Conservation (phyloP, 1,140 invertebrate genomes). For the Cataglyphis hispanica region DNA sequence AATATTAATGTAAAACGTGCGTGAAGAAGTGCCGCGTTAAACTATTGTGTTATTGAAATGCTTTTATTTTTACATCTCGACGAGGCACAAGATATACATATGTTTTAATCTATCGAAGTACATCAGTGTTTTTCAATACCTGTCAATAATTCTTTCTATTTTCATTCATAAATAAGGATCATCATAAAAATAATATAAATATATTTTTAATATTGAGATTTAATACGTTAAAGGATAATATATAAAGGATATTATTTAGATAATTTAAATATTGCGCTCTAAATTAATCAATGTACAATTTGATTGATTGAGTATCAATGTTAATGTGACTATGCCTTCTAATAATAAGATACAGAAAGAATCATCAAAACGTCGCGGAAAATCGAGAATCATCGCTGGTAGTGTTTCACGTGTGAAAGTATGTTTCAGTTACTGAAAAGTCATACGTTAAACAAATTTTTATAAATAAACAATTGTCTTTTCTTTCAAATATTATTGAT, state of each 20-base stretch:
- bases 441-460: background rate
- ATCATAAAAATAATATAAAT: background rate
- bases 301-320: background rate
- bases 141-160: background rate
- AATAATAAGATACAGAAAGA: slow-evolving; percentile 3
- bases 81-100: background rate
- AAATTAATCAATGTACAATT: background rate
- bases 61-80: background rate
- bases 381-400: slow-evolving; percentile 26
- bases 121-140: slow-evolving; percentile 3
- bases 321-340: slow-evolving; percentile 24
- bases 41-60: background rate
- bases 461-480: background rate
- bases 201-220: slow-evolving; percentile 7
- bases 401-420: slow-evolving; percentile 31
- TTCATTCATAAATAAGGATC: background rate
- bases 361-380: background rate
- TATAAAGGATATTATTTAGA: background rate
- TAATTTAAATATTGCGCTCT: background rate
- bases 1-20: background rate
- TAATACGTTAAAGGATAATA: too few relatives aligned
- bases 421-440: slow-evolving; percentile 12
- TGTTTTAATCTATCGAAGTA: background rate
- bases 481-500: background rate
- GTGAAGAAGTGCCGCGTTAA: background rate